These are phyloP conservation scores for Tetragonula clypearis DNA, from an alignment of 1,140 invertebrate genomes.

Conservation along the genomic window DNA sequence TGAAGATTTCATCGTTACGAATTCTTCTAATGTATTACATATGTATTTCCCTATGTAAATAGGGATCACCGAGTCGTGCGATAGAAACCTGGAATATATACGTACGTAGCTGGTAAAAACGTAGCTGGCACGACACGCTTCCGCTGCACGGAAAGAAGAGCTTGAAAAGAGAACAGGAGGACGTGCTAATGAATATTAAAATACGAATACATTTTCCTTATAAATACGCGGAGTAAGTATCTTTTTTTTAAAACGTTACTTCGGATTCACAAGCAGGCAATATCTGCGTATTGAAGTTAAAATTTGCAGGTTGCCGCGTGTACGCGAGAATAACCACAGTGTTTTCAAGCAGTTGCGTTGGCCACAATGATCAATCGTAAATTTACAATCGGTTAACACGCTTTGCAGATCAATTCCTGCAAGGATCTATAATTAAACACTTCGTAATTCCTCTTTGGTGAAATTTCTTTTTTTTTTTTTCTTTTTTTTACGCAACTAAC, in stretches of 20 bases:
- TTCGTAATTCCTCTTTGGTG: neutral
- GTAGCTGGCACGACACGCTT: neutral
- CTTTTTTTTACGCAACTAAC: neutral
- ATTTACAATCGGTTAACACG: neutral
- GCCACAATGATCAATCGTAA: neutral
- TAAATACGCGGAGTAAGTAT: neutral
- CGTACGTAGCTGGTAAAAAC: neutral
- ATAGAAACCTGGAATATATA: neutral
- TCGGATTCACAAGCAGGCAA: neutral
- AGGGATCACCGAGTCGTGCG: no score
- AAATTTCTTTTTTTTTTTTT: neutral
- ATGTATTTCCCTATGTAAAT: neutral
- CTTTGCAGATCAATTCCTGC: neutral
- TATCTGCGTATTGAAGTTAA: neutral
- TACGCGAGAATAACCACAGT: neutral
- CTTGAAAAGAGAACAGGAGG: neutral
- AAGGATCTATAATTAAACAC: neutral
- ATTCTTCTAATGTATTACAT: neutral
- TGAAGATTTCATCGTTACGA: neutral
- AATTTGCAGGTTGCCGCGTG: neutral
- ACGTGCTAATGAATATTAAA: neutral
- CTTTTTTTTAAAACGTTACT: neutral
- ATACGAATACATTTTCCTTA: neutral
- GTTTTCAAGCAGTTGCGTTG: neutral
- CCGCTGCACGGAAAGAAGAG: neutral